These are phyloP conservation scores for Corythaeola cristata DNA, from an alignment of 2,113 vertebrate species.

Conservation along the genomic window DNA sequence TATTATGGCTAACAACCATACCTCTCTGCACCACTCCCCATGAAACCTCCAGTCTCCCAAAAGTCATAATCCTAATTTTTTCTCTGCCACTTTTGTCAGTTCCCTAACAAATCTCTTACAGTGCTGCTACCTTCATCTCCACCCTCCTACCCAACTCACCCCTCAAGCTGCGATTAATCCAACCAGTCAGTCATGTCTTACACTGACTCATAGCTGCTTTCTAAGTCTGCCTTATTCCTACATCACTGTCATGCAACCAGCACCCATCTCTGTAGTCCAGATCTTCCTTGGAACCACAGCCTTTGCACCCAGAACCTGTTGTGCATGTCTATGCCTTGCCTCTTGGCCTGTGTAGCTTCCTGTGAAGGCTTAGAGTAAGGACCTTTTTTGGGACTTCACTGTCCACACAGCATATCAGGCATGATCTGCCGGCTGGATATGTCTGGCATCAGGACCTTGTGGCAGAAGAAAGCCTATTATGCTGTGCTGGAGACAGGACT, in stretches of 20 bases:
- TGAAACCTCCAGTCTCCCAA: background rate
- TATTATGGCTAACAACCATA: background rate
- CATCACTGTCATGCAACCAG: background rate
- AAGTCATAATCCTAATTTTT: background rate
- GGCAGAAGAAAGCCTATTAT: background rate
- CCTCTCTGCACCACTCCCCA: background rate
- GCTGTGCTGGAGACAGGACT: background rate
- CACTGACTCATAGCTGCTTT: background rate
- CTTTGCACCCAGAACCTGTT: background rate
- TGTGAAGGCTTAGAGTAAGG: background rate
- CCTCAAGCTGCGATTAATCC: background rate
- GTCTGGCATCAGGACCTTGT: background rate
- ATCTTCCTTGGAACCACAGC: background rate
- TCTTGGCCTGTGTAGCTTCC: background rate
- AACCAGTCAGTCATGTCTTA: background rate
- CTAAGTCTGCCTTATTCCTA: background rate
- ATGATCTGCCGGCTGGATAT: background rate
- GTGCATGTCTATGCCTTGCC: background rate
- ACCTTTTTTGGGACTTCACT: fast-evolving
- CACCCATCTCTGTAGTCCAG: background rate
- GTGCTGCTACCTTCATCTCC: background rate
- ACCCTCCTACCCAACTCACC: background rate
- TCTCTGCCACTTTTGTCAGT: background rate
- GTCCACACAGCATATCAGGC: too few relatives aligned
- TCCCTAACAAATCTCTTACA: background rate